phyloP scores from a whole-genome alignment of 2,113 vertebrate species.

The Rhynchomys soricoides region DNA sequence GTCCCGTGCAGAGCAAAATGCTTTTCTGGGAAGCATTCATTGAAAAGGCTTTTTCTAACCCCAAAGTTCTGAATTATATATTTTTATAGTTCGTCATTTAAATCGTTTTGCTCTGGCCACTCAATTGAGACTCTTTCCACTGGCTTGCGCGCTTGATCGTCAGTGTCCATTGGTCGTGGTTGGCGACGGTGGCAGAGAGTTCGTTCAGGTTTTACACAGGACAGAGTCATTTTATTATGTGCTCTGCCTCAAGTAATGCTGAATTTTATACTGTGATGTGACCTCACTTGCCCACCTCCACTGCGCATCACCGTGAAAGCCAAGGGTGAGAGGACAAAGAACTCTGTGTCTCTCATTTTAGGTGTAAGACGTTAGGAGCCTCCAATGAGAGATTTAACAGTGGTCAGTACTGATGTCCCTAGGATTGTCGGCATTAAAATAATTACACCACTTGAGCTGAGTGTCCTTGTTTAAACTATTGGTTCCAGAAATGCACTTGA shows the following conservation, averaged over 20 bases:
- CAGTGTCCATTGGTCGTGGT: background rate
- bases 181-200: background rate
- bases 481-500: background rate
- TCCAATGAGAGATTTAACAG: background rate
- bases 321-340: background rate
- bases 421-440: background rate
- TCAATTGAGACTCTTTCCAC: background rate
- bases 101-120: slow-evolving; percentile 3
- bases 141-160: background rate
- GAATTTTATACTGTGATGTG: background rate
- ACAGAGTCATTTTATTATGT: background rate
- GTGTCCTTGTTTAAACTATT: background rate
- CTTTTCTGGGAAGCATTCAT: slow-evolving; percentile 40
- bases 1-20: slow-evolving; percentile 7
- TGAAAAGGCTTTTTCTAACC: background rate
- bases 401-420: background rate
- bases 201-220: background rate
- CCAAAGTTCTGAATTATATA: background rate
- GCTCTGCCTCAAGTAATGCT: background rate
- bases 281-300: background rate
- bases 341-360: background rate
- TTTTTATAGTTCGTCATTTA: background rate
- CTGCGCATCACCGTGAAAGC: background rate
- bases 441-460: background rate
- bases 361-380: background rate